phyloP scores from a whole-genome alignment of 2,797 vertebrate genomes.

The Tapirus indicus region DNA sequence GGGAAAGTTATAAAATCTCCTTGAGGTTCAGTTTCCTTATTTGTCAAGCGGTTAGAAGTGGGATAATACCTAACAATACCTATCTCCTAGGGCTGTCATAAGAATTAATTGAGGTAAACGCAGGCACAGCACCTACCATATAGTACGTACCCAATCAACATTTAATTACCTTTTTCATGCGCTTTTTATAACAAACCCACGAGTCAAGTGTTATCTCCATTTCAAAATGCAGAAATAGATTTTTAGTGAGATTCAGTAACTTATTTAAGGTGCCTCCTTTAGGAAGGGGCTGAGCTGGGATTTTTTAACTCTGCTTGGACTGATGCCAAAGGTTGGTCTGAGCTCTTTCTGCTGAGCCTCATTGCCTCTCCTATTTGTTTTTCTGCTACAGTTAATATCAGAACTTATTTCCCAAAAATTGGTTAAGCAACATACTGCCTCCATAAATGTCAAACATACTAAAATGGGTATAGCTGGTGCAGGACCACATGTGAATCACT shows the following conservation, averaged over 20 bases:
- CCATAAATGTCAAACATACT: neutral
- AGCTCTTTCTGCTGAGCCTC: neutral
- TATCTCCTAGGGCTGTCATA: neutral
- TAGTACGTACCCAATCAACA: neutral
- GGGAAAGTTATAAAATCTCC: constrained; percentile 45
- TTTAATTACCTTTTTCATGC: neutral
- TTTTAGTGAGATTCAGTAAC: constrained; percentile 21
- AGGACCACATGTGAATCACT: neutral
- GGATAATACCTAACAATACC: constrained; percentile 16
- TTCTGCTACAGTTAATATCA: constrained; percentile 30
- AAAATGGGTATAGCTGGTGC: neutral
- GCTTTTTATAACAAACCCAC: neutral
- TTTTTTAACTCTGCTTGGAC: constrained; percentile 32
- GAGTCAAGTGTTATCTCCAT: neutral
- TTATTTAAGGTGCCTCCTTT: neutral
- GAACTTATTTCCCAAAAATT: neutral
- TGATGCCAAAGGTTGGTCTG: neutral
- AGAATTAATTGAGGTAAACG: neutral
- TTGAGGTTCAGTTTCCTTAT: constrained; percentile 48
- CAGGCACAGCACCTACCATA: neutral
- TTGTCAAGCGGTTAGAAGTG: neutral
- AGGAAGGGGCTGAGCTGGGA: neutral
- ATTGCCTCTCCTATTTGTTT: neutral
- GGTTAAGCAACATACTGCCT: constrained; percentile 5
- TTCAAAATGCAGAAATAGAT: constrained; percentile 15